These are phyloP conservation scores for Emydocephalus ijimae DNA, from an alignment of 2,113 vertebrate genomes.

Conservation along the genomic window DNA sequence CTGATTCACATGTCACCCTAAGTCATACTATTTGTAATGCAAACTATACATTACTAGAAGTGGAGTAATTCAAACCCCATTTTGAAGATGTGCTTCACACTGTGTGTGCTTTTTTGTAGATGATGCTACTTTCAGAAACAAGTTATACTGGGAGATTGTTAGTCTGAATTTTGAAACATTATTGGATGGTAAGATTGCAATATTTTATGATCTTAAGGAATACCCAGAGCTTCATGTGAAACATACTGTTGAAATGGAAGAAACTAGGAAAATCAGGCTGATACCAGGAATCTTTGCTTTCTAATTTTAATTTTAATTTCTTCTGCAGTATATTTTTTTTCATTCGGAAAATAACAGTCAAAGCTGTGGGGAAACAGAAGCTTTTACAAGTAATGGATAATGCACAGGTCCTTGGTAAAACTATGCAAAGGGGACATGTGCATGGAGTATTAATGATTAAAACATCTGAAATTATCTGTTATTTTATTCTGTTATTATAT, in stretches of 20 bases:
- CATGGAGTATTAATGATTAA: neutral
- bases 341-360: neutral
- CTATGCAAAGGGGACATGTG: neutral
- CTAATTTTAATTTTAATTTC: neutral
- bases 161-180: slow-evolving; percentile 67
- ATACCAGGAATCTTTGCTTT: neutral
- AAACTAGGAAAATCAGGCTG: neutral
- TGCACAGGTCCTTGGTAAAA: neutral
- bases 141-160: slow-evolving; percentile 57
- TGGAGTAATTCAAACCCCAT: neutral
- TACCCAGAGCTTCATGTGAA: neutral
- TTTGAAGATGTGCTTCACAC: neutral
- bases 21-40: neutral
- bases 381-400: neutral
- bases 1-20: neutral
- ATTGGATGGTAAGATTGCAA: slow-evolving; percentile 71
- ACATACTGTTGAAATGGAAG: neutral
- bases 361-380: neutral
- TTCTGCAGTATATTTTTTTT: neutral
- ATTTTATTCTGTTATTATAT: neutral
- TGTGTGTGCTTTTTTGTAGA: slow-evolving; percentile 51
- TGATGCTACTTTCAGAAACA: slow-evolving; percentile 56
- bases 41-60: neutral
- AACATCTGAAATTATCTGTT: neutral
- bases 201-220: neutral